Conservation (phyloP, 1,140 invertebrate species). For the Drosophila kohkoa region DNA sequence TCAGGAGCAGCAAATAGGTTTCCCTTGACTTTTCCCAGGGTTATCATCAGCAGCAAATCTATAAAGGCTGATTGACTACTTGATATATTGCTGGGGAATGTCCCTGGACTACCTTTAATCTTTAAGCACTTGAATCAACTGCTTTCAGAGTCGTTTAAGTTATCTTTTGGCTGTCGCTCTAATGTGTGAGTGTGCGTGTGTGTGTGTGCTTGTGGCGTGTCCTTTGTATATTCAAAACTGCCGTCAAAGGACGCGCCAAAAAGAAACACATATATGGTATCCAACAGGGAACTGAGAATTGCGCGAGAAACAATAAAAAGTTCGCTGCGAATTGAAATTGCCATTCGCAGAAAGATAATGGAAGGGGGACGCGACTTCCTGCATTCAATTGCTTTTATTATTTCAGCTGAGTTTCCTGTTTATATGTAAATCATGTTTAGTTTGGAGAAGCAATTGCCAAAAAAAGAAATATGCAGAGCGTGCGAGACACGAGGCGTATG, state of each 20-base stretch:
- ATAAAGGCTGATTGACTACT: conserved; percentile 15
- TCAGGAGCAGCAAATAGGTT: not conserved
- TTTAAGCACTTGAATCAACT: conserved; percentile 16
- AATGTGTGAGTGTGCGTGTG: no score
- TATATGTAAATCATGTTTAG: conserved; percentile 38
- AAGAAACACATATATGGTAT: not conserved
- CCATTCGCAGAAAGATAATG: conserved; percentile 12
- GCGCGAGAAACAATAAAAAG: conserved; percentile 18
- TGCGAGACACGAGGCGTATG: conserved; percentile 16
- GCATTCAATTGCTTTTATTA: conserved; percentile 25
- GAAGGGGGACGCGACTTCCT: not conserved
- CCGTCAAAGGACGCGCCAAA: conserved; percentile 20
- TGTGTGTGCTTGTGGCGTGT: not conserved
- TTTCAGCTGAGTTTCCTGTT: conserved; percentile 37
- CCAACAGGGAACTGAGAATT: not conserved
- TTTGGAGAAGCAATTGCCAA: not conserved
- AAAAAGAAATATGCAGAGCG: not conserved
- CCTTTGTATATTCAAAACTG: not conserved
- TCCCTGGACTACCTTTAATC: conserved; percentile 12
- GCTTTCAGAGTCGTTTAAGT: not conserved
- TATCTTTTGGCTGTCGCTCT: not conserved
- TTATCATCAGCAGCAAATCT: not conserved
- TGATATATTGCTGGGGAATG: conserved; percentile 1
- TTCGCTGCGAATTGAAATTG: conserved; percentile 27
- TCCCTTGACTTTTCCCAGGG: not conserved